These are phyloP conservation scores for Vandiemenella viatica DNA, from an alignment of 2,888 invertebrate species.

Conservation along the genomic window DNA sequence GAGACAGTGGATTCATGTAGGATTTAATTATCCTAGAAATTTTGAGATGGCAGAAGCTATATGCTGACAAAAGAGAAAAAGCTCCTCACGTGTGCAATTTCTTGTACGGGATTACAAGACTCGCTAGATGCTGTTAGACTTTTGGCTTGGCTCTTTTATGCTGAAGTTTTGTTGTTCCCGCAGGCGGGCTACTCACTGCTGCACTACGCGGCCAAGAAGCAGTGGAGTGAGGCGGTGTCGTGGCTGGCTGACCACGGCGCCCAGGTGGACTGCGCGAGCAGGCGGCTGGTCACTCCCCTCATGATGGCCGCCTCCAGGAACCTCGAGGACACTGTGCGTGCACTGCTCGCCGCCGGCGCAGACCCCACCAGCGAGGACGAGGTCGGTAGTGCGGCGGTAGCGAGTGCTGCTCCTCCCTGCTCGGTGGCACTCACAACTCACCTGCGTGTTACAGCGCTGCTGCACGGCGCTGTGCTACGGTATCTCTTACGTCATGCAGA, in stretches of 20 bases:
- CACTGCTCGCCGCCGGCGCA: conserved; percentile 23
- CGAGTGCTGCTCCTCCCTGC: conserved; percentile 28
- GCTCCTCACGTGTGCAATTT: neutral
- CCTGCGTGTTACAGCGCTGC: conserved; percentile 23
- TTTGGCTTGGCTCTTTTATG: neutral
- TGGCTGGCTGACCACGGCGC: conserved; percentile 24
- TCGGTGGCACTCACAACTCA: too few species aligned
- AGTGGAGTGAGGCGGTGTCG: conserved; percentile 27
- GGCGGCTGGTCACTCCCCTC: conserved; percentile 27
- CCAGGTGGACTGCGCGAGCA: conserved; percentile 17
- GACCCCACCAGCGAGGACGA: conserved; percentile 24
- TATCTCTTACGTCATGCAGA: conserved; percentile 25
- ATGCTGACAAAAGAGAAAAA: too few species aligned
- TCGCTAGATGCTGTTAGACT: neutral
- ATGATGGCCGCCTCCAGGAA: conserved; percentile 29
- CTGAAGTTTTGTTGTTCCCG: neutral
- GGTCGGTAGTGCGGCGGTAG: conserved; percentile 24
- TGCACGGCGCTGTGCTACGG: conserved; percentile 28
- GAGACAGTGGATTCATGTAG: too few species aligned
- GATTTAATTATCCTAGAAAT: too few species aligned
- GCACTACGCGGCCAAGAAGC: conserved; percentile 28
- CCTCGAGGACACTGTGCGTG: conserved; percentile 22
- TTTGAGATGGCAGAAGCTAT: too few species aligned
- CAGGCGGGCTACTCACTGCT: conserved; percentile 26
- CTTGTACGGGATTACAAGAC: neutral